Conservation (phyloP, 2,888 invertebrate species). For the Agriopis marginaria region DNA sequence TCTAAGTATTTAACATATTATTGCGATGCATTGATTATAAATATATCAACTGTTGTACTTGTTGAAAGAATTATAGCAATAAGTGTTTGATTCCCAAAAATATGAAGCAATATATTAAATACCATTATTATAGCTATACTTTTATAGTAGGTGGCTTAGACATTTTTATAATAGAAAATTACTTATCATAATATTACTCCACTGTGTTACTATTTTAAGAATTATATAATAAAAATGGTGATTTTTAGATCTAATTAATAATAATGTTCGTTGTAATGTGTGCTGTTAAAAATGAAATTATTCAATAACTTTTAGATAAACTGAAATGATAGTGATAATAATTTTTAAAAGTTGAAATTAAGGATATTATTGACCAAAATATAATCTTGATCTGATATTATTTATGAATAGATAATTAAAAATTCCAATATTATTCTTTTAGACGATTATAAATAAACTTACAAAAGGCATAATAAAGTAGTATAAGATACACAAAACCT, state of each 20-base stretch:
- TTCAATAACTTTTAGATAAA: constrained; percentile 12
- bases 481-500: constrained; percentile 65
- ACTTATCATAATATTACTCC: not conserved
- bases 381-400: constrained; percentile 51
- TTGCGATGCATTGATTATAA: too few relatives aligned
- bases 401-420: constrained; percentile 38
- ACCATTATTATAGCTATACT: too few relatives aligned
- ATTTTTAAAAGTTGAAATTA: constrained; percentile 21
- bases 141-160: not conserved
- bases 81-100: too few relatives aligned
- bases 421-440: constrained; percentile 26
- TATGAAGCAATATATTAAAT: too few relatives aligned
- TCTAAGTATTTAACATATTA: too few relatives aligned
- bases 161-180: not conserved
- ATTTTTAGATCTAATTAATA: constrained; percentile 18
- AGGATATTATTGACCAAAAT: constrained; percentile 48
- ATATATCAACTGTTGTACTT: too few relatives aligned
- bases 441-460: constrained; percentile 13
- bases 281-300: constrained; percentile 23
- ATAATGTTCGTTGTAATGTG: constrained; percentile 24
- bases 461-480: constrained; percentile 62
- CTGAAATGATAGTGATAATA: constrained; percentile 18
- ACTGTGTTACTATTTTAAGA: constrained; percentile 22
- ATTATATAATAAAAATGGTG: not conserved
- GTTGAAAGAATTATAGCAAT: too few relatives aligned